These are phyloP conservation scores for Phyto melanocephala DNA, from an alignment of 2,888 invertebrate genomes.

Conservation along the genomic window DNA sequence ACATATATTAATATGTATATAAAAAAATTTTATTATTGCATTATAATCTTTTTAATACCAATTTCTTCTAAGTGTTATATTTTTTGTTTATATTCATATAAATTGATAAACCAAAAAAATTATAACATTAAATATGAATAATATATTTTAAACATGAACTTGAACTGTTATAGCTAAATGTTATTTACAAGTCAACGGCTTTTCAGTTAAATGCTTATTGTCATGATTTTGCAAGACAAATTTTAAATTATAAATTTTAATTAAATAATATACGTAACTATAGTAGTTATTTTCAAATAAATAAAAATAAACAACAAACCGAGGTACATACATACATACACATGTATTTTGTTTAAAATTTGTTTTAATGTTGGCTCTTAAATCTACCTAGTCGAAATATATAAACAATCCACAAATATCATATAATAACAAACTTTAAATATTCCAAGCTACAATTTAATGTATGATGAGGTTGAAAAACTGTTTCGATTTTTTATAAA, in stretches of 20 bases:
- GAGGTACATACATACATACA: too few species aligned
- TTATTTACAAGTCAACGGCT: constrained; percentile 66
- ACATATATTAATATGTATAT: not conserved
- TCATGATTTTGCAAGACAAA: constrained; percentile 43
- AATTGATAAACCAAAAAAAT: constrained; percentile 16
- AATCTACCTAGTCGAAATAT: too few species aligned
- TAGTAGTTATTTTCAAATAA: not conserved
- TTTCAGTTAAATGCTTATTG: constrained; percentile 62
- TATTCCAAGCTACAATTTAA: constrained; percentile 15
- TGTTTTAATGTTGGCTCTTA: too few species aligned
- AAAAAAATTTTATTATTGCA: not conserved
- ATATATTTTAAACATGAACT: constrained; percentile 59
- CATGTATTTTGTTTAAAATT: constrained; percentile 42
- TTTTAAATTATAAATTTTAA: constrained; percentile 5
- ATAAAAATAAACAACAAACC: not conserved
- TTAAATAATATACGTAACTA: not conserved
- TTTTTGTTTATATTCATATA: constrained; percentile 32
- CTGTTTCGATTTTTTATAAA: too few species aligned
- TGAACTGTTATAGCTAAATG: constrained; percentile 62
- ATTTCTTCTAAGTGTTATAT: not conserved
- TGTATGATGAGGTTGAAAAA: too few species aligned
- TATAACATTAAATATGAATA: constrained; percentile 9
- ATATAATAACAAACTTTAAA: constrained; percentile 1
- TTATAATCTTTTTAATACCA: not conserved
- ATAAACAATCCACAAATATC: constrained; percentile 29